A percentile compares a stretch with the other conserved stretches of the same genome.
Evolutionary conservation across 2,113 vertebrate species (phyloP).

Genomic region (Salvator merianae): DNA sequence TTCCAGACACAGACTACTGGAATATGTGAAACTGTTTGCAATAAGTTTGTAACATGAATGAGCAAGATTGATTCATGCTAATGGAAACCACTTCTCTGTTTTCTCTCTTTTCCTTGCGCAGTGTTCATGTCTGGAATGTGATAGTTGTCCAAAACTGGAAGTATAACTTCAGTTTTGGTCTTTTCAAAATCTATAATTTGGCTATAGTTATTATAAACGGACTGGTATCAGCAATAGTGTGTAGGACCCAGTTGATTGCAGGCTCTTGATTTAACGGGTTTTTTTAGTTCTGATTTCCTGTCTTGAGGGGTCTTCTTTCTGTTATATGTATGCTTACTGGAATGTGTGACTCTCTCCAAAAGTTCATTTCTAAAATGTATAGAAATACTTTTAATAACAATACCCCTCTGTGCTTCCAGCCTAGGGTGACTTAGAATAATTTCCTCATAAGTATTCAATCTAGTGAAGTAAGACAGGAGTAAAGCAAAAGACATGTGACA

Average conservation of each 20-base stretch:
- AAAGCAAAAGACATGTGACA: not conserved
- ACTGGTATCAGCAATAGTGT: not conserved
- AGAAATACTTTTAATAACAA: not conserved
- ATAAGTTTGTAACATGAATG: not conserved
- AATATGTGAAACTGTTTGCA: not conserved
- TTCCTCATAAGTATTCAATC: not conserved
- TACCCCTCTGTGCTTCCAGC: constrained; percentile 12
- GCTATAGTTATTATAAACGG: not conserved
- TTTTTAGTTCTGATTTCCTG: not conserved
- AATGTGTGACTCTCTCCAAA: not conserved
- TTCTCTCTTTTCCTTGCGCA: too few relatives aligned
- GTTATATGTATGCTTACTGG: not conserved
- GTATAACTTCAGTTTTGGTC: not conserved
- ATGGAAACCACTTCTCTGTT: not conserved
- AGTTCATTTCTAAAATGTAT: not conserved
- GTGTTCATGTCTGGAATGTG: too few relatives aligned
- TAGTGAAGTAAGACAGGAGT: not conserved
- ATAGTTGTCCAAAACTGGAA: too few relatives aligned
- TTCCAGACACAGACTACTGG: not conserved
- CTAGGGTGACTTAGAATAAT: not conserved
- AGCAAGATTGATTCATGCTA: not conserved
- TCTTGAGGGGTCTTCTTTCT: not conserved
- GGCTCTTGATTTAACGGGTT: not conserved
- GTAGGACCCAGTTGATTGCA: not conserved
- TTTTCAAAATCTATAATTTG: not conserved